These are phyloP conservation scores for Strix aluco DNA, from an alignment of 2,113 vertebrate species.

Conservation along the genomic window DNA sequence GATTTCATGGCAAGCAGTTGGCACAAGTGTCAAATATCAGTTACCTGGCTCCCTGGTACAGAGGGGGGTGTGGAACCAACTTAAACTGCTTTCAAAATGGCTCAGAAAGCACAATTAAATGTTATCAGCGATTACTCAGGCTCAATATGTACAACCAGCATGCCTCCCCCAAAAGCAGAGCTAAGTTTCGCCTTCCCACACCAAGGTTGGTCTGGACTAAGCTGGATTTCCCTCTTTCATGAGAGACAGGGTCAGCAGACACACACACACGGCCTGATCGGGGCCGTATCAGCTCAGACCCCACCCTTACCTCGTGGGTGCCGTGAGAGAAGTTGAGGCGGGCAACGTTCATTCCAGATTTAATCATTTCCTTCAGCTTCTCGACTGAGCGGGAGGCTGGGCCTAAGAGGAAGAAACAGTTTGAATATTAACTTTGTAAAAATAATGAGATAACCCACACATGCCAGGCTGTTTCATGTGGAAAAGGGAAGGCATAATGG, in stretches of 20 bases:
- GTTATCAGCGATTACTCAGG: background rate
- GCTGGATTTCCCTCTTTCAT: background rate
- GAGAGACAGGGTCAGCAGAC: background rate
- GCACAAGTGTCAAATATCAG: background rate
- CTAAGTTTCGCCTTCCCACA: background rate
- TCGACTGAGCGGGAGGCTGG: slow-evolving; percentile 91
- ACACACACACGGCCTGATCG: fast-evolving
- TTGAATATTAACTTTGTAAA: background rate
- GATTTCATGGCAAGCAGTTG: background rate
- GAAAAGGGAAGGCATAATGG: background rate
- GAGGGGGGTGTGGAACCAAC: background rate
- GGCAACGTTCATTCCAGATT: slow-evolving; percentile 96
- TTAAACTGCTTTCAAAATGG: background rate
- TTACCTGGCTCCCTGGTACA: background rate
- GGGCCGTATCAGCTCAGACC: fast-evolving
- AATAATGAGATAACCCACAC: background rate
- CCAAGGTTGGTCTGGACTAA: background rate
- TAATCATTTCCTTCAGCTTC: slow-evolving; percentile 93
- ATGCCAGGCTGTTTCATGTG: background rate
- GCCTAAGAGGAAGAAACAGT: slow-evolving; percentile 72
- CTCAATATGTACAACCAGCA: fast-evolving
- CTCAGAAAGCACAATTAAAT: background rate
- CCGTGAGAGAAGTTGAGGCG: slow-evolving; percentile 99
- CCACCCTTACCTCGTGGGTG: slow-evolving; percentile 87
- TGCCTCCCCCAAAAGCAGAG: background rate